Conservation (phyloP, 2,797 vertebrate genomes). For the Corythornis leucogaster region DNA sequence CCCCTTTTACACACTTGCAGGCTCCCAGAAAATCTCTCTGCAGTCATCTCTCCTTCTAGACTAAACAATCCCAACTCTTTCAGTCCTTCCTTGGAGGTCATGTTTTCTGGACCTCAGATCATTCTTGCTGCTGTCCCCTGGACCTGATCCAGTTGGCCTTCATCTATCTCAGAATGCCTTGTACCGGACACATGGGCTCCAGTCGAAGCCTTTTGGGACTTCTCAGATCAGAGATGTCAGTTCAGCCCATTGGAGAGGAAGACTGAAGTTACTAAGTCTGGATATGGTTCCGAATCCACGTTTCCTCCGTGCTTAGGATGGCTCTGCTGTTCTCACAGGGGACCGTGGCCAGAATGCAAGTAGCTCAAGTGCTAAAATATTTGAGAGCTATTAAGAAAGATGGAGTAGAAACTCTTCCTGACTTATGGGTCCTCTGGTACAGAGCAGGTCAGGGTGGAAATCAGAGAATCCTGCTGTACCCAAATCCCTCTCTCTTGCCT, state of each 20-base stretch:
- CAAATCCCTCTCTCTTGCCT: neutral
- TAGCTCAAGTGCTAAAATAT: neutral
- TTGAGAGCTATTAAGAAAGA: neutral
- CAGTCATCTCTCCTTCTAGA: conserved; percentile 15
- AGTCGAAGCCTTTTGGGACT: conserved; percentile 51
- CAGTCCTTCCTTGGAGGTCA: neutral
- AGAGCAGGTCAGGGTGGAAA: neutral
- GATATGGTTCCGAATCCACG: neutral
- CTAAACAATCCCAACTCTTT: conserved; percentile 43
- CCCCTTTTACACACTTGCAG: conserved; percentile 17
- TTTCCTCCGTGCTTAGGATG: neutral
- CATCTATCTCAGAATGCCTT: neutral
- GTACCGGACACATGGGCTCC: conserved; percentile 47
- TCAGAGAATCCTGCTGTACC: neutral
- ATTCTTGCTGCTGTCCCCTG: neutral
- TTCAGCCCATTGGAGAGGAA: neutral
- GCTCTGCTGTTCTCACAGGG: neutral
- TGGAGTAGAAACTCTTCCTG: neutral
- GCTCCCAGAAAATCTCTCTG: neutral
- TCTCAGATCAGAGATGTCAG: neutral
- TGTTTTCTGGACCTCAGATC: neutral
- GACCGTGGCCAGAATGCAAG: neutral
- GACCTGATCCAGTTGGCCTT: conserved; percentile 20
- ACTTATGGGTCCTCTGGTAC: neutral
- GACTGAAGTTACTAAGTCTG: neutral